Conservation (phyloP, 1,140 invertebrate genomes). For the Drosophila parabipectinata region DNA sequence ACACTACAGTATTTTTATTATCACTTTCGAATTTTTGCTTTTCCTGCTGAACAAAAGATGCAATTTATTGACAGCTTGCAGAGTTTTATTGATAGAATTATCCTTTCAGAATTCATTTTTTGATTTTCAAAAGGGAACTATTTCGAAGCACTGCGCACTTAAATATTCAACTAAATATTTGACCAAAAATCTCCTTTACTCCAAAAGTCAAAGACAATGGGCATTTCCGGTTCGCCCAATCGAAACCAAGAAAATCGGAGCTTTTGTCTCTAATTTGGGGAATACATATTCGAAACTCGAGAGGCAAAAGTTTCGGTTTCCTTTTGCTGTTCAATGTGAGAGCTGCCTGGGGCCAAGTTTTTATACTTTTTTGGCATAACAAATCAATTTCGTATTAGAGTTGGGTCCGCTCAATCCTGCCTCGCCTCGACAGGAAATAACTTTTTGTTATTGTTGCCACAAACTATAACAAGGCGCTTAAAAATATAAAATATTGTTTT, state of each 20-base stretch:
- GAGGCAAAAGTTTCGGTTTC: constrained; percentile 16
- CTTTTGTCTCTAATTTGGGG: constrained; percentile 51
- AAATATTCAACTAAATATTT: constrained; percentile 12
- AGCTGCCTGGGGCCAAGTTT: constrained; percentile 43
- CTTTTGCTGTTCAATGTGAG: constrained; percentile 38
- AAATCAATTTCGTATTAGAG: constrained; percentile 68
- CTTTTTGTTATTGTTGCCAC: constrained; percentile 65
- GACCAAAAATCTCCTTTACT: constrained; percentile 11
- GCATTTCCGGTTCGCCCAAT: constrained; percentile 25
- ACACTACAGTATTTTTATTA: constrained; percentile 12
- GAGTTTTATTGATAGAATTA: constrained; percentile 3
- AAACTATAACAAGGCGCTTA: constrained; percentile 73
- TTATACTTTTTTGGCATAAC: constrained; percentile 56
- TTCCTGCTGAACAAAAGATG: constrained; percentile 8
- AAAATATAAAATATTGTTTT: constrained; percentile 54
- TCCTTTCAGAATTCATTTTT: not conserved
- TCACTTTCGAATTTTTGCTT: constrained; percentile 5
- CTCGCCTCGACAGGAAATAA: constrained; percentile 48
- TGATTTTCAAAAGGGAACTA: not conserved
- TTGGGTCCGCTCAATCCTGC: constrained; percentile 43
- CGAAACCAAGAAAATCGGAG: constrained; percentile 31
- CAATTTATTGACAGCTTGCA: constrained; percentile 12
- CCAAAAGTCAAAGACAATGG: constrained; percentile 21
- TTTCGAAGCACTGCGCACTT: not conserved
- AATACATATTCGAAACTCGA: constrained; percentile 32